Conservation (phyloP, 2,113 vertebrate genomes). For the Forbesichthys agassizii region DNA sequence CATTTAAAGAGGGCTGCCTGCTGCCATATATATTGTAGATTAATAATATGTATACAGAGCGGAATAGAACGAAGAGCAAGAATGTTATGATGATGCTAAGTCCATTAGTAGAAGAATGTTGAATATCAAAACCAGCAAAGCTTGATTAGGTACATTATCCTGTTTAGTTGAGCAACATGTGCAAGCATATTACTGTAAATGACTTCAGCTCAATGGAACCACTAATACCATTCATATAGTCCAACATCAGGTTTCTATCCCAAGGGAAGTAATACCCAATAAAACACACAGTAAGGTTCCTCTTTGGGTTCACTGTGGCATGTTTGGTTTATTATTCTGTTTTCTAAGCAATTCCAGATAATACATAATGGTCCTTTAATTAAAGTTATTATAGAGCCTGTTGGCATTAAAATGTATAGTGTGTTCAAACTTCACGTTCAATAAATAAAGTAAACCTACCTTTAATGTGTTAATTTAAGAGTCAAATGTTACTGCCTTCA, state of each 20-base stretch:
- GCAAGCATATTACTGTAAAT: slow-evolving; percentile 47
- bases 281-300: slow-evolving; percentile 50
- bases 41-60: slow-evolving; percentile 18
- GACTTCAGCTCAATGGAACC: slow-evolving; percentile 46
- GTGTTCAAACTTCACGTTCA: too few relatives aligned
- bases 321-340: slow-evolving; percentile 38
- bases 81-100: not conserved
- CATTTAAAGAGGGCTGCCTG: too few relatives aligned
- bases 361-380: slow-evolving; percentile 50
- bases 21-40: too few relatives aligned
- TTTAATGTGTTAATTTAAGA: too few relatives aligned
- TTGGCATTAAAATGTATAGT: too few relatives aligned
- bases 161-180: slow-evolving; percentile 38
- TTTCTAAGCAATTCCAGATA: slow-evolving; percentile 34
- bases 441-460: too few relatives aligned
- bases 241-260: slow-evolving; percentile 10
- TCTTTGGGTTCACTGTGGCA: slow-evolving; percentile 15
- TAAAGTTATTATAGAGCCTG: slow-evolving; percentile 22
- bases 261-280: slow-evolving; percentile 30
- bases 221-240: slow-evolving; percentile 25
- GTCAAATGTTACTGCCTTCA: too few relatives aligned
- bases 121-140: not conserved
- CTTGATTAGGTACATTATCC: slow-evolving; percentile 17
- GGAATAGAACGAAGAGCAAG: not conserved
- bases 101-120: too few relatives aligned